Conservation (phyloP, 2,888 invertebrate genomes). For the Scaeva pyrastri region DNA sequence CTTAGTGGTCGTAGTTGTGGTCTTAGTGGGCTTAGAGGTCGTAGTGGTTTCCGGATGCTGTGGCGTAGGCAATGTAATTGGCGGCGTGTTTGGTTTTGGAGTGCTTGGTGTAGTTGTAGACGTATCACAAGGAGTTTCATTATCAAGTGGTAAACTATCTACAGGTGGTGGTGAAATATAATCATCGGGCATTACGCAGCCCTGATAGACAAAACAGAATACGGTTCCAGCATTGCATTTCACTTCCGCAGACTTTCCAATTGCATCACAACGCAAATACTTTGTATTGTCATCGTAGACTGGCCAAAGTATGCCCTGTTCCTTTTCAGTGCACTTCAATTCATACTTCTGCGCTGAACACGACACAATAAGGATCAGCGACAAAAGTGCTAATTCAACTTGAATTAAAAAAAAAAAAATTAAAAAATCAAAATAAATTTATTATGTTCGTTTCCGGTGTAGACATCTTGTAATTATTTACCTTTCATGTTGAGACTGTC, state of each 20-base stretch:
- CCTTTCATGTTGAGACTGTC: slow-evolving; percentile 78
- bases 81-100: background rate
- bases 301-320: slow-evolving; percentile 82
- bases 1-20: background rate
- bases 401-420: background rate
- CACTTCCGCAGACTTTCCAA: slow-evolving; percentile 77
- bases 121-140: background rate
- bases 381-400: slow-evolving; percentile 76
- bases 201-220: slow-evolving; percentile 81
- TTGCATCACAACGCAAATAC: slow-evolving; percentile 80
- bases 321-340: slow-evolving; percentile 79
- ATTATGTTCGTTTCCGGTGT: background rate
- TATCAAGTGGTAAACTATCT: slow-evolving; percentile 79
- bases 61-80: slow-evolving; percentile 56
- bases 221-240: slow-evolving; percentile 80
- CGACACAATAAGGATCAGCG: slow-evolving; percentile 78
- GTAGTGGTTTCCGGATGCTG: slow-evolving; percentile 12
- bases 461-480: slow-evolving; percentile 58
- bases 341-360: slow-evolving; percentile 78
- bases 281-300: slow-evolving; percentile 80
- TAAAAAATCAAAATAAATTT: background rate
- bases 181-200: slow-evolving; percentile 79
- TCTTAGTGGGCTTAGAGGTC: background rate
- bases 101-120: background rate
- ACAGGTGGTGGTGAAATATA: slow-evolving; percentile 81